phyloP scores from a whole-genome alignment of 2,113 vertebrate species.

The Pipra filicauda region DNA sequence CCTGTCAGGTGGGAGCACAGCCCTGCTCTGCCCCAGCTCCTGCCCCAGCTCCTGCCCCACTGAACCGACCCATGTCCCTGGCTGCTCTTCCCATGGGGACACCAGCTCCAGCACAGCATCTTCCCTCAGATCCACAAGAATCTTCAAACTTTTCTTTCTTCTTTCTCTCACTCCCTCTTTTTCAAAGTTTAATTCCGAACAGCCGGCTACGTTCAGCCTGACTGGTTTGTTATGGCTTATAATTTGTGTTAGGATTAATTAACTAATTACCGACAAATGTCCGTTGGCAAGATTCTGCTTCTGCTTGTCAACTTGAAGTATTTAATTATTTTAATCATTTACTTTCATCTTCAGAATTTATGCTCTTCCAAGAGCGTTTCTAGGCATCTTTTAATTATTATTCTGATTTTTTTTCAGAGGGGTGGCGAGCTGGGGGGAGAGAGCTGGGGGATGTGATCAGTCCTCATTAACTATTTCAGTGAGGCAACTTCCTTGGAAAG shows the following conservation, averaged over 20 bases:
- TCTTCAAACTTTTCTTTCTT: constrained; percentile 38
- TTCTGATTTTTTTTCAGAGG: constrained; percentile 67
- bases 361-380: constrained; percentile 94
- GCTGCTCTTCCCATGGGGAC: background rate
- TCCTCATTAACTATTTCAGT: constrained; percentile 64
- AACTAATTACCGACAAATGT: constrained; percentile 99
- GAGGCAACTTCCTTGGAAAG: constrained; percentile 1
- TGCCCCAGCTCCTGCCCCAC: background rate
- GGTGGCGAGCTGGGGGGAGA: constrained; percentile 40
- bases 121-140: background rate
- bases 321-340: constrained; percentile 99
- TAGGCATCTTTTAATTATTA: constrained; percentile 99
- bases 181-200: constrained; percentile 80
- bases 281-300: constrained; percentile 97
- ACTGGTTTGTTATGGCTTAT: constrained; percentile 99
- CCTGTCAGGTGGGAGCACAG: background rate
- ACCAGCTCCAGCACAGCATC: background rate
- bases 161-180: constrained; percentile 38
- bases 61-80: background rate
- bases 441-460: constrained; percentile 34
- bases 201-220: constrained; percentile 92
- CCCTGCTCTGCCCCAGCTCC: background rate
- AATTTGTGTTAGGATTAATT: constrained; percentile 99
- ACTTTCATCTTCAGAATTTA: constrained; percentile 99
- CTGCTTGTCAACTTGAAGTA: constrained; percentile 98